A percentile compares a stretch with the other conserved stretches of the same genome.
phyloP scores from a whole-genome alignment of 2,888 invertebrate species.

The Mimumesa dahlbomi region DNA sequence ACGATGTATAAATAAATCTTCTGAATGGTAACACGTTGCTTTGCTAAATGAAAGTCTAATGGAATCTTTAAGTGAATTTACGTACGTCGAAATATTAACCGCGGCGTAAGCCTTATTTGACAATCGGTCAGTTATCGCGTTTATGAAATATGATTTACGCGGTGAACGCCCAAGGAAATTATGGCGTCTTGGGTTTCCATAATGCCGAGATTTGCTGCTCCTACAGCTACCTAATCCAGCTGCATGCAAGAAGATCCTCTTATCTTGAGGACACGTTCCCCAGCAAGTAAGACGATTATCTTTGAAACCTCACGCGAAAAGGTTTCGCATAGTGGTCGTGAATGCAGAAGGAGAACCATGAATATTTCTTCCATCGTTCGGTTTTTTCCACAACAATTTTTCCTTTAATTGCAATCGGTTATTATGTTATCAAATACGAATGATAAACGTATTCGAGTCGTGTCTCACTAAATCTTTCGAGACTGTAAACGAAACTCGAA shows the following conservation, averaged over 20 bases:
- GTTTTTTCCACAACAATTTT: not conserved
- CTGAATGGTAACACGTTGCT: too few relatives aligned
- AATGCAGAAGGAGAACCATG: not conserved
- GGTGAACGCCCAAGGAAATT: conserved; percentile 51
- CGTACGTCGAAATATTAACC: too few relatives aligned
- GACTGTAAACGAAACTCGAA: not conserved
- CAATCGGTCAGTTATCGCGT: conserved; percentile 40
- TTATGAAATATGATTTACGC: conserved; percentile 51
- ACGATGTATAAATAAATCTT: too few relatives aligned
- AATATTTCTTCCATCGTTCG: conserved; percentile 4
- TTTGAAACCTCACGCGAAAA: conserved; percentile 49
- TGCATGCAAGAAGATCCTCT: conserved; percentile 66
- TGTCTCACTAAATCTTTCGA: too few relatives aligned
- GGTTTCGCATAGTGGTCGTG: conserved; percentile 5
- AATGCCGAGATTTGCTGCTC: conserved; percentile 63
- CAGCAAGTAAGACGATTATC: conserved; percentile 64
- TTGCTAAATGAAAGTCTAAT: too few relatives aligned
- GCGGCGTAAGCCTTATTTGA: conserved; percentile 29
- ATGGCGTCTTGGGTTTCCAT: conserved; percentile 59
- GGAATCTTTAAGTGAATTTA: too few relatives aligned
- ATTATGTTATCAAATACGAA: too few relatives aligned
- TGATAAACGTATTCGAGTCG: too few relatives aligned
- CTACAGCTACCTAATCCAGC: conserved; percentile 58
- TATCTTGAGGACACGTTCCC: conserved; percentile 60
- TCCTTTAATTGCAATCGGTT: too few relatives aligned